Evolutionary conservation across 1,140 invertebrate species (phyloP).

Genomic region (Cryptotermes secundus): DNA sequence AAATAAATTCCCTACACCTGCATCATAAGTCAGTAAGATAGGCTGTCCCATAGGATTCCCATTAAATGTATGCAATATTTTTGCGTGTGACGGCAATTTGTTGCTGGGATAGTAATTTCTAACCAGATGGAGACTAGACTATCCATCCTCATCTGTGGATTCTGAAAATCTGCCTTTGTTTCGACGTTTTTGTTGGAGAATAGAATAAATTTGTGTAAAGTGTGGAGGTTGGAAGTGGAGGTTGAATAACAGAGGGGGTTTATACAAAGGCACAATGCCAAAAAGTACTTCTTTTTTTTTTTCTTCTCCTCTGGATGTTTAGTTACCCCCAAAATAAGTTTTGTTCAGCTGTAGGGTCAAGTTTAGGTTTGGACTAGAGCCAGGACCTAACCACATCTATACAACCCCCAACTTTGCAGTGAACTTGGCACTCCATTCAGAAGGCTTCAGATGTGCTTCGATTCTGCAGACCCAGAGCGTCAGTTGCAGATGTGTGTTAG

Average conservation of each 20-base stretch:
- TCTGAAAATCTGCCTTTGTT: not conserved
- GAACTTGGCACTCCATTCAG: not conserved
- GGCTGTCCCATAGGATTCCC: not conserved
- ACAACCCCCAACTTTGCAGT: not conserved
- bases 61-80: not conserved
- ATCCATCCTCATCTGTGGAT: not conserved
- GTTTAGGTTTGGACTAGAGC: not conserved
- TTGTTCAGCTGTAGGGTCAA: not conserved
- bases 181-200: not conserved
- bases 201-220: not conserved
- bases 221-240: not conserved
- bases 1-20: not conserved
- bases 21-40: not conserved
- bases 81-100: not conserved
- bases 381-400: not conserved
- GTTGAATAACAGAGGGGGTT: not conserved
- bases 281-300: not conserved
- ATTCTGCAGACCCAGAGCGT: no score
- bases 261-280: not conserved
- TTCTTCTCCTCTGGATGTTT: not conserved
- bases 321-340: slow-evolving; percentile 12
- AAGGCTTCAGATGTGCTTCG: not conserved
- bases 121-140: not conserved
- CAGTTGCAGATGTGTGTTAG: not conserved
- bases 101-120: not conserved